Percentiles rank a stretch among this genome's conserved stretches.
These are phyloP conservation scores for Lasioglossum calceatum DNA, from an alignment of 2,888 invertebrate species.

Conservation along the genomic window DNA sequence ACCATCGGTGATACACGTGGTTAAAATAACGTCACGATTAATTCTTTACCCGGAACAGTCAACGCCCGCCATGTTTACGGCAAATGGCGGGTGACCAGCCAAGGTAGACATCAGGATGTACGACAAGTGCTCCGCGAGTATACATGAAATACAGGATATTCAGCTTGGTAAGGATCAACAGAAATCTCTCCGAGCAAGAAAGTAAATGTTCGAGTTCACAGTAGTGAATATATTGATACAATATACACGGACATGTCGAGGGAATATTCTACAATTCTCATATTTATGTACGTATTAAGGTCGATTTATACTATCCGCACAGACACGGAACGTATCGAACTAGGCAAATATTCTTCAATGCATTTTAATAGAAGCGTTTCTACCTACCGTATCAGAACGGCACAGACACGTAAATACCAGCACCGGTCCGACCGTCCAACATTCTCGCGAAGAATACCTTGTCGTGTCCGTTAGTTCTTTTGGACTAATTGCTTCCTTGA, in stretches of 20 bases:
- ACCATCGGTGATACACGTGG: too few species aligned
- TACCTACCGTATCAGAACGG: too few species aligned
- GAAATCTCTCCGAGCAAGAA: not conserved
- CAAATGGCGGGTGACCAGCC: not conserved
- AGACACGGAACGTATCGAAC: too few species aligned
- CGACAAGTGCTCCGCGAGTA: not conserved
- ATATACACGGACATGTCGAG: constrained; percentile 29
- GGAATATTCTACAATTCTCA: not conserved
- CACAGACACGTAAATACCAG: too few species aligned
- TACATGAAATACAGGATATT: not conserved
- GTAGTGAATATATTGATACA: constrained; percentile 50
- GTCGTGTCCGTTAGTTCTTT: too few species aligned
- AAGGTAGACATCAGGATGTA: not conserved
- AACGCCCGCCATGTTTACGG: not conserved
- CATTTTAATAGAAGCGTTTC: too few species aligned
- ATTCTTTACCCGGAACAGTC: not conserved
- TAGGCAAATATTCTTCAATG: too few species aligned
- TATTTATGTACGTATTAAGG: not conserved
- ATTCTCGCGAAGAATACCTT: too few species aligned
- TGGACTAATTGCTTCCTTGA: too few species aligned
- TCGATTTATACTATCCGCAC: too few species aligned
- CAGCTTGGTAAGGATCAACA: not conserved
- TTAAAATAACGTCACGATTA: not conserved
- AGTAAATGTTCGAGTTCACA: not conserved
- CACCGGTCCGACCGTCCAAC: too few species aligned